Evolutionary conservation across 37 sponge, comb jelly and placozoan species (phyloP), one percentile per base, ranked within the genome.

Genomic region (Hormiphora californensis): DNA sequence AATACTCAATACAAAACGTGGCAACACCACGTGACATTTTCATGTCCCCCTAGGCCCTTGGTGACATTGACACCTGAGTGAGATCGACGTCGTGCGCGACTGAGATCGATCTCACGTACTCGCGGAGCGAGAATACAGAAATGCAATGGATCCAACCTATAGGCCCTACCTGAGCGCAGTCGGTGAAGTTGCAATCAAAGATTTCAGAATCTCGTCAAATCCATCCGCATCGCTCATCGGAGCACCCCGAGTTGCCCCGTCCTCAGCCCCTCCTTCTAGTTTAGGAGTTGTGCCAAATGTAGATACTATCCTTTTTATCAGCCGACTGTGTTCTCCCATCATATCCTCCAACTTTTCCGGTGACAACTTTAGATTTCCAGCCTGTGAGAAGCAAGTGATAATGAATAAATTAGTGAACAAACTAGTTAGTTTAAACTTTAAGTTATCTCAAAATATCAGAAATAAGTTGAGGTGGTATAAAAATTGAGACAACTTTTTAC

Each of bases 251-350:
- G 7, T 39, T 8, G 37, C 25, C 21, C 25, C 59, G 22, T 19
- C 21, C 3, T 57, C 59, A 57, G 19, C 59, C 25, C 19, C 4
- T 19, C 28, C 25, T 19, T 4, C 59, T n/a, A 30, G 22, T 57
- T 4, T 30, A 30, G 38, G 3, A 5, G 40, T 33, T n/a, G 46
- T 46, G n/a, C 12, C 38, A 1, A 73, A 17, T 43, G 46, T 73
- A 9, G 81, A 41, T 17, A 73, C 21, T 25, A 73, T 33, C 43
- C 81, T 27, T 40, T 73, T 73, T 39, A 73, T 73, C 41, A 73
- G 23, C 46, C 21, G 19, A 28, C 43, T 73, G 36, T 73, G 81
- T 28, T 73, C 81, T 21, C 81, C 81, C 81, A 73, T 73, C 81
- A 73, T 40, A 28, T 73, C 81, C 25, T 73, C 81, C 8, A 73